Base-by-base conservation (phyloP, 2,797 vertebrate genomes). In the Ceryle rudis region DNA sequence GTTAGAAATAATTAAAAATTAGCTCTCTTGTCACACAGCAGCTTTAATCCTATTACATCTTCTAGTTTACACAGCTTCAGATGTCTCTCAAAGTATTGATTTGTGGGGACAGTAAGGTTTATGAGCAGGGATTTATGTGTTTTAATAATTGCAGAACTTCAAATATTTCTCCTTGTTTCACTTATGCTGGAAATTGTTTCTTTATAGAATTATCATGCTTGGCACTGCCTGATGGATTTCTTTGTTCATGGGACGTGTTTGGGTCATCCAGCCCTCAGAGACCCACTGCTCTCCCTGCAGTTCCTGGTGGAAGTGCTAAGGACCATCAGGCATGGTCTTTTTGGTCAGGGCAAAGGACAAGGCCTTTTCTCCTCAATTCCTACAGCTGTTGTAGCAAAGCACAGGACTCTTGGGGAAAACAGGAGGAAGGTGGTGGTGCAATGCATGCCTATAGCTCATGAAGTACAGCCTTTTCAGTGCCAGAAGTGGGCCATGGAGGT, bases 1-100 rank as follows among this genome's bases (percentile, higher is more conserved):
- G 83, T 81, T 61, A 72, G 88, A 86, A 92, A 97, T 83, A 95
- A 95, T 95, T 95, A 94, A 95, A 92, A 95, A 95, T 82, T 52
- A 87, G 77, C 80, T 86, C 73, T 81, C 83, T 86, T 90, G 77
- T 93, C 91, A 92, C 72, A 80, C 67, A 90, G 66, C 71, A 83
- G 65, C 65, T 91, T 75, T 89, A 89, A 95, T 95, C 81, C 70
- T 66, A 31, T 90, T 96, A 81, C 23, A 52, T 71, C 55, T 90
- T 77, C 35, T 64, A 51, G 81, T 94, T 90, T 95, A 92, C 94
- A 95, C 72, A 86, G 83, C 85, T 93, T 71, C 77, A 86, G 66
- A 78, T 83, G 54, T 78, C 61, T 92, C 49, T 71, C 60, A 57
- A 28, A 64, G 39, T 74, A 61, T 46, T 71, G 79, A 79, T 83